Base-by-base conservation (phyloP, 1,140 invertebrate genomes). In the Drosophila pruinosa region DNA sequence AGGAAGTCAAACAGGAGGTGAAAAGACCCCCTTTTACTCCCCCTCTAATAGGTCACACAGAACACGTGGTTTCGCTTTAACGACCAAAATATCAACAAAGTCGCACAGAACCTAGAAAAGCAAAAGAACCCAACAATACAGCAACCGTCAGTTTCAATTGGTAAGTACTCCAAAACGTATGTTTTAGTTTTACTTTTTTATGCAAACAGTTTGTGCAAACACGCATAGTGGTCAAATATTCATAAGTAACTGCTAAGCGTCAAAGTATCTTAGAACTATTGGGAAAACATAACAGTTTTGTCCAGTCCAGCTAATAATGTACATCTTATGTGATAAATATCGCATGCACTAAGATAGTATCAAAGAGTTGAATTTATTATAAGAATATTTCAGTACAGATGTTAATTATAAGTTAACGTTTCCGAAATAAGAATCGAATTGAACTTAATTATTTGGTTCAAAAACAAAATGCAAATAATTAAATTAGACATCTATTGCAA, bases 21-120 rank as follows among this genome's bases (percentile, higher is more conserved):
- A 26, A 50, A 48, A 8, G 14, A 36, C 15, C 14, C 12, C 19
- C 12, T 6, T 19, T 26, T 8, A 21, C 31, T n/a, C 12, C 19
- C 41, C 28, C n/a, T n/a, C 19, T 10, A 58, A 78, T 65, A 61
- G 56, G 68, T 62, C 61, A 54, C 58, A 15, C 57, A 31, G 59
- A 83, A 67, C 78, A 82, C 78, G 78, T 82, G 78, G 75, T 82
- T 72, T 50, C 36, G 17, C 38, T 31, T 62, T 62, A 57, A 65
- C 56, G 64, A 67, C 63, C 41, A 76, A 70, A 76, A 76, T 54
- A 79, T 48, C 57, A 85, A 83, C 75, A 83, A 59, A 80, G 26
- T 53, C 41, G 41, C 48, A 43, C 54, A 43, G 19, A 28, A 43
- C 8, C 36, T 10, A 45, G 43, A 31, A 75, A 53, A 54, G 19